A percentile compares a stretch with the other conserved stretches of the same genome.
phyloP scores from a whole-genome alignment of 2,888 invertebrate species.

The Torymus aiolomorphi region DNA sequence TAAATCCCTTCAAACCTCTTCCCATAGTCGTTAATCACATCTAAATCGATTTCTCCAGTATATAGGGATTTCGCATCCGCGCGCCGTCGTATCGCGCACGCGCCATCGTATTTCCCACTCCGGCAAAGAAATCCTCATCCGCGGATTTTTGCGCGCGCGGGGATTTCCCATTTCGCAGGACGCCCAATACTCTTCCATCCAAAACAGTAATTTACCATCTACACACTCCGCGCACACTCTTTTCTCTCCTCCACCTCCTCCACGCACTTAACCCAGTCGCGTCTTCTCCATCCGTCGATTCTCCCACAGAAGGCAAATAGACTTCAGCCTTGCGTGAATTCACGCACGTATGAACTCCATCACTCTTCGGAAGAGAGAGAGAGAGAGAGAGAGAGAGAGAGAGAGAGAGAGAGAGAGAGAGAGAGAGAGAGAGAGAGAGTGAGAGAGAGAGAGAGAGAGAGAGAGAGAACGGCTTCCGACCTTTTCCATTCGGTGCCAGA shows the following conservation, averaged over 20 bases:
- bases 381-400: neutral
- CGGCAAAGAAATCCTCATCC: too few species aligned
- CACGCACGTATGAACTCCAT: constrained; percentile 39
- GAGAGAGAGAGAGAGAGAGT: too few species aligned
- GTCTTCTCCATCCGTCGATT: constrained; percentile 15
- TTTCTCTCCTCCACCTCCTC: constrained; percentile 17
- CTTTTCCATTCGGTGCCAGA: neutral
- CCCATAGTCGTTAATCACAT: too few species aligned
- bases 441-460: neutral
- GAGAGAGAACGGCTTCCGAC: neutral
- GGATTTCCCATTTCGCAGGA: neutral
- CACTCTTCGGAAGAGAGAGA: neutral
- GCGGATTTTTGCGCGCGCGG: neutral
- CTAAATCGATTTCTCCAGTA: too few species aligned
- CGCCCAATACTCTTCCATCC: constrained; percentile 8
- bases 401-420: too few species aligned
- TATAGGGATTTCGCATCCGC: too few species aligned
- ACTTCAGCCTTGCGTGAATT: constrained; percentile 50
- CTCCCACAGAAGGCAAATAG: constrained; percentile 39
- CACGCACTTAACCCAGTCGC: constrained; percentile 7
- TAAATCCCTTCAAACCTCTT: too few species aligned
- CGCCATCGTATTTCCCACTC: too few species aligned
- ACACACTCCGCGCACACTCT: neutral
- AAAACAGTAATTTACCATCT: constrained; percentile 31
- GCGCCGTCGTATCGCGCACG: too few species aligned